Base-by-base conservation (phyloP, 2,888 invertebrate species). In the Epistrophella euchroma region DNA sequence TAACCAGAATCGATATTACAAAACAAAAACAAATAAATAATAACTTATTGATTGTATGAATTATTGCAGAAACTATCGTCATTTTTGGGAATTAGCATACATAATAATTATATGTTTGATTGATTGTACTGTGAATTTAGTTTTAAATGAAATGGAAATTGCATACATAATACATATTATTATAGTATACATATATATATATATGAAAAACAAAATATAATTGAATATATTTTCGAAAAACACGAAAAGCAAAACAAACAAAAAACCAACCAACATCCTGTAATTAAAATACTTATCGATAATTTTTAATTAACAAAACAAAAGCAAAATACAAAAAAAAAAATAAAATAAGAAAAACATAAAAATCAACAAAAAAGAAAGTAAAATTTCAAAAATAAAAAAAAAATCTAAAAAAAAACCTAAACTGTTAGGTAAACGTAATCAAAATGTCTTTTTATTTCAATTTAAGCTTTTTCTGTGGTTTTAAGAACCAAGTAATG, bases 231-330 rank as follows among this genome's bases (percentile, higher is more conserved):
- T 86, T 86, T 86, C 86, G 82, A 74, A 75, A 25, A 86, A 82
- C 73, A 73, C 86, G 82, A 77, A 82, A 85, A 86, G 77, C 74
- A 78, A 78, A 82, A 82, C 81, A 86, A 76, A 75, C 70, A 82
- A 82, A 72, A 45, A 74, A 68, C 28, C 60, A 75, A 56, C 32
- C 75, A 85, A 81, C 86, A 86, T 86, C 86, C 86, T 86, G 86
- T 86, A 86, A 86, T 82, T 86, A 86, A 78, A 81, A 86, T 86
- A 86, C 85, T 86, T 86, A 86, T 86, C 82, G 86, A 86, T 86
- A 86, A 86, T 86, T 86, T 86, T 86, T 86, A 86, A 86, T 86
- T 86, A 86, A 86, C 86, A 86, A 82, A 78, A 58, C 43, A 55
- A 72, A 76, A 68, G 15, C 28, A 68, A 28, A 58, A 52, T 73